These are phyloP conservation scores for Myotis planiceps DNA, from an alignment of 2,797 vertebrate species.

Conservation along the genomic window DNA sequence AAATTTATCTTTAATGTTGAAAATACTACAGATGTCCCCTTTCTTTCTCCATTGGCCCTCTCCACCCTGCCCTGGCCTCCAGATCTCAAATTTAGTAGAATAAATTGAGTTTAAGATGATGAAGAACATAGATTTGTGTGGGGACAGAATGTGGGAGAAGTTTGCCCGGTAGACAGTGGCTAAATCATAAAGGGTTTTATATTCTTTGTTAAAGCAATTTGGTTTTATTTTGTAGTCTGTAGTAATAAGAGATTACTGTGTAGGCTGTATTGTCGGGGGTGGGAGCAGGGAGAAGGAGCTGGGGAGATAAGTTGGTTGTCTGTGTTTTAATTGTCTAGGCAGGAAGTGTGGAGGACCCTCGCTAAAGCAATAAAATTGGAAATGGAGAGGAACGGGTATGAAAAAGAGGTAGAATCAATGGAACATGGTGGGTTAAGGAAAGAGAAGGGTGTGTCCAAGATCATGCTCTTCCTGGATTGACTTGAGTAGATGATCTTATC, in stretches of 20 bases:
- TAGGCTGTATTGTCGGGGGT: background rate
- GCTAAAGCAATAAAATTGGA: background rate
- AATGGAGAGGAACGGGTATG: background rate
- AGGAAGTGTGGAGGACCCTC: background rate
- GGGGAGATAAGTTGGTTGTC: background rate
- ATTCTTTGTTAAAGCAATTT: slow-evolving; percentile 30
- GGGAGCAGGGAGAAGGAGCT: background rate
- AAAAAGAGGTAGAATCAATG: background rate
- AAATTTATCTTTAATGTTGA: too few relatives aligned
- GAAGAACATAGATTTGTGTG: background rate
- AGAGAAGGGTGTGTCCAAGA: background rate
- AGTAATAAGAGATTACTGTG: background rate
- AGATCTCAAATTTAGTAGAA: slow-evolving; percentile 26
- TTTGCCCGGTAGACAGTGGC: background rate
- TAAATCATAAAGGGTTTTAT: slow-evolving; percentile 7
- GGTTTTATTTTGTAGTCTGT: slow-evolving; percentile 24
- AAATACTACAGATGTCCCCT: too few relatives aligned
- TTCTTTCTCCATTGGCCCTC: too few relatives aligned
- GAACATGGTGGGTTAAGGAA: background rate
- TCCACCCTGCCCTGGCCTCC: too few relatives aligned
- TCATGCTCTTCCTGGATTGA: background rate
- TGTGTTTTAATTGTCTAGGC: background rate
- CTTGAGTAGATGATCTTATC: background rate
- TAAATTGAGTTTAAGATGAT: slow-evolving; percentile 34
- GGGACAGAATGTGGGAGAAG: background rate